phyloP scores from a whole-genome alignment of 1,140 invertebrate species.

The Venustaconcha ellipsiformis region DNA sequence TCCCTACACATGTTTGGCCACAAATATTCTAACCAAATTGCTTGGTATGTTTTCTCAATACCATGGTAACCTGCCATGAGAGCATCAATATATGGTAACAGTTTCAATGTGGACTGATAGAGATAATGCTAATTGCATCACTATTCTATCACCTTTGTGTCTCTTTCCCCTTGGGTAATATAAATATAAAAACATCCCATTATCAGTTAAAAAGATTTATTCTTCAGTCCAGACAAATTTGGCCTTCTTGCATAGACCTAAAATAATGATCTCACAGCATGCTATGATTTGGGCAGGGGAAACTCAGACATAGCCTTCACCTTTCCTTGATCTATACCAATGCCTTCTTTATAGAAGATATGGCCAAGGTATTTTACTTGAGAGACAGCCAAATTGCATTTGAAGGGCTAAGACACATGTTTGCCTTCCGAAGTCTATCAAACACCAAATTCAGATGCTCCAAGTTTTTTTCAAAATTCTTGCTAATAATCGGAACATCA shows the following conservation, averaged over 20 bases:
- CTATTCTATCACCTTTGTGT: too few species aligned
- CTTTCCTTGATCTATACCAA: conserved; percentile 15
- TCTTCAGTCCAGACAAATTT: conserved; percentile 6
- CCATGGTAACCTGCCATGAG: too few species aligned
- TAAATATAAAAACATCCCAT: too few species aligned
- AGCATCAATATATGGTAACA: too few species aligned
- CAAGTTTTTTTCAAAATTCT: conserved; percentile 39
- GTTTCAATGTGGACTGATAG: too few species aligned
- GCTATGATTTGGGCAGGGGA: conserved; percentile 6
- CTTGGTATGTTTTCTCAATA: too few species aligned
- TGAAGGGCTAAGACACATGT: conserved; percentile 33
- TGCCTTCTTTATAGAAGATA: conserved; percentile 29
- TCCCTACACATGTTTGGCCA: too few species aligned
- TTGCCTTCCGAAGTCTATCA: conserved; percentile 23
- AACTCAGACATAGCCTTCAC: conserved; percentile 10
- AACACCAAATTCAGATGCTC: conserved; percentile 34
- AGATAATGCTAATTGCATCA: too few species aligned
- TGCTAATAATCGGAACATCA: conserved; percentile 34
- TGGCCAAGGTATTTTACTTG: conserved; percentile 40
- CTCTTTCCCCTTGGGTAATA: too few species aligned
- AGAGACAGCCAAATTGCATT: conserved; percentile 39
- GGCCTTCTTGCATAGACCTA: conserved; percentile 1
- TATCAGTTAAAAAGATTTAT: neutral
- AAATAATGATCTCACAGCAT: conserved; percentile 1
- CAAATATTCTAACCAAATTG: too few species aligned